Evolutionary conservation across 1,140 invertebrate genomes (phyloP).

Genomic region (Linepithema humile): DNA sequence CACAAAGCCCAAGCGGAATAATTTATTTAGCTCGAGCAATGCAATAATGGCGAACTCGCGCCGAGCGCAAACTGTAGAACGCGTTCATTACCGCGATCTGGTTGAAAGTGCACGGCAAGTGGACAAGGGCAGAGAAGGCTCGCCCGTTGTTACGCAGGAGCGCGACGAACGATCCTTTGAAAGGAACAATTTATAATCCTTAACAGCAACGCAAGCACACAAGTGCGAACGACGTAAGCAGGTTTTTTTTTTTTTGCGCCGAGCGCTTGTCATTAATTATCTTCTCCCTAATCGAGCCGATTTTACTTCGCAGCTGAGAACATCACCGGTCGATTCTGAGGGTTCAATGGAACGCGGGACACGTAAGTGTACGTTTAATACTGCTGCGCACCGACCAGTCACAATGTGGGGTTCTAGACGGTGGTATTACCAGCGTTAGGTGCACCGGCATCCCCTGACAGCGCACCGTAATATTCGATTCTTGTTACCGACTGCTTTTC

Average conservation of each 20-base stretch:
- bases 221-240: slow-evolving; percentile 44
- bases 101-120: slow-evolving; percentile 56
- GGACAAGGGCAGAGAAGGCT: slow-evolving; percentile 52
- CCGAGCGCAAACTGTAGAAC: slow-evolving; percentile 74
- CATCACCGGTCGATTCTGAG: background rate
- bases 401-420: slow-evolving; percentile 65
- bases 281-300: slow-evolving; percentile 15
- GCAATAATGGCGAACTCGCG: slow-evolving; percentile 75
- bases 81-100: slow-evolving; percentile 77
- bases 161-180: slow-evolving; percentile 19
- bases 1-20: slow-evolving; percentile 68
- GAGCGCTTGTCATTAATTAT: slow-evolving; percentile 36
- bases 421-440: slow-evolving; percentile 69
- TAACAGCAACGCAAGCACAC: slow-evolving; percentile 61
- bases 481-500: slow-evolving; percentile 8
- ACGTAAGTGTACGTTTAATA: slow-evolving; percentile 33
- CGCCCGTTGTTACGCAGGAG: background rate
- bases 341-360: background rate
- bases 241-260: slow-evolving; percentile 3
- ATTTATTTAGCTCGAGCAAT: slow-evolving; percentile 80
- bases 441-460: background rate
- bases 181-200: slow-evolving; percentile 55
- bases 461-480: slow-evolving; percentile 44
- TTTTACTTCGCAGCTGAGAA: background rate
- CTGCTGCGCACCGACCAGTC: slow-evolving; percentile 30